Percentiles rank a stretch among this genome's conserved stretches.
Conservation (phyloP, 2,113 vertebrate species). For the Brachyhypopomus gauderio region DNA sequence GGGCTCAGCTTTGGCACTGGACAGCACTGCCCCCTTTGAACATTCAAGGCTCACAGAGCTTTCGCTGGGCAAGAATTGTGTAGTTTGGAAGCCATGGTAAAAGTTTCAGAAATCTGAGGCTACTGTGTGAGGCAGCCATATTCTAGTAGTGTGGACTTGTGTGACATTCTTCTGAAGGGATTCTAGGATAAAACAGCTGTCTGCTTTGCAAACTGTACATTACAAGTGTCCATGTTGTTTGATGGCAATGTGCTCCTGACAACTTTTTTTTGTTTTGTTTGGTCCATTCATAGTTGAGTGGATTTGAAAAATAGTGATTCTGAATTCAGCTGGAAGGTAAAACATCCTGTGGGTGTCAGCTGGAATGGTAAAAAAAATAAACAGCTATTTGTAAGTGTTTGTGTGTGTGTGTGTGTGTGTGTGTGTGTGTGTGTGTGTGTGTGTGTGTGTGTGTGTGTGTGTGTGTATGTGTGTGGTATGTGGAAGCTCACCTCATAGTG, state of each 20-base stretch:
- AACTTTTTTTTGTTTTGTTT: conserved; percentile 2
- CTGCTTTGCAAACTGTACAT: neutral
- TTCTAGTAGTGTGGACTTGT: neutral
- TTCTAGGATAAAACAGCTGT: conserved; percentile 1
- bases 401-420: neutral
- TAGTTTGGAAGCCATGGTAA: conserved; percentile 1
- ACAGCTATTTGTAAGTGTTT: neutral
- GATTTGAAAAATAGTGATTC: neutral
- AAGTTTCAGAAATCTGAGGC: conserved; percentile 29
- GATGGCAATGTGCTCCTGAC: neutral
- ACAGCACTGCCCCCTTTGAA: conserved; percentile 1
- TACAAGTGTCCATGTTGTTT: conserved; percentile 14
- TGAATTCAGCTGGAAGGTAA: conserved; percentile 10
- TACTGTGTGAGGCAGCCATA: conserved; percentile 3
- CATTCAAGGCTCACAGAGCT: neutral
- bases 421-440: neutral
- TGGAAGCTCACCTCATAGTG: neutral
- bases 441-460: conserved; percentile 5
- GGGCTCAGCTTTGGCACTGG: neutral
- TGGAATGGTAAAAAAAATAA: conserved; percentile 4
- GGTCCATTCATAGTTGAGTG: conserved; percentile 22
- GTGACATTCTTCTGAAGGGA: neutral
- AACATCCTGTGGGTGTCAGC: neutral
- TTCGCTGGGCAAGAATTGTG: neutral
- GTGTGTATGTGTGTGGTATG: neutral